Evolutionary conservation across 2,888 invertebrate species (phyloP).

Genomic region (Schrankia costaestrigalis): DNA sequence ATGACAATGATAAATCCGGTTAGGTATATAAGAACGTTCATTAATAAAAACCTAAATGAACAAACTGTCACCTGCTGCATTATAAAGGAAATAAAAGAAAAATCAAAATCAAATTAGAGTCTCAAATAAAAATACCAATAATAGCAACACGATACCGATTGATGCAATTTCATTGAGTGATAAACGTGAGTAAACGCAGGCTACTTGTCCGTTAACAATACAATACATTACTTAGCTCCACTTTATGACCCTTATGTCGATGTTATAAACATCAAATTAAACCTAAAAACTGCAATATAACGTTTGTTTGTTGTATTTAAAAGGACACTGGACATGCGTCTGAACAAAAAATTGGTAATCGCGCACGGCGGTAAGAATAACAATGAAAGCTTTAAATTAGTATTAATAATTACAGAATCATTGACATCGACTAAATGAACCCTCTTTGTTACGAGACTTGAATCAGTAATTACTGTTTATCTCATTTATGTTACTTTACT

Average conservation of each 20-base stretch:
- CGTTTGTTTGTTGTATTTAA: conserved; percentile 43
- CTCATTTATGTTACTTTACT: too few relatives aligned
- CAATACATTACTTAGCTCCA: conserved; percentile 36
- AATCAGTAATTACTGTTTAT: conserved; percentile 54
- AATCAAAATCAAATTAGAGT: conserved; percentile 58
- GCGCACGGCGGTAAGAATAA: conserved; percentile 59
- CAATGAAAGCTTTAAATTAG: conserved; percentile 74
- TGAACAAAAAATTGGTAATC: conserved; percentile 65
- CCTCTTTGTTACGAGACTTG: conserved; percentile 53
- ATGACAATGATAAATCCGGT: conserved; percentile 10
- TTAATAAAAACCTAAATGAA: conserved; percentile 37
- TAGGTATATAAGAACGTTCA: conserved; percentile 15
- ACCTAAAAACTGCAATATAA: conserved; percentile 29
- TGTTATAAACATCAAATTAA: conserved; percentile 44
- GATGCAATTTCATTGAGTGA: conserved; percentile 75
- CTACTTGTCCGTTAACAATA: conserved; percentile 55
- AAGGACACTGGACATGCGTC: conserved; percentile 58
- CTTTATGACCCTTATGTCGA: conserved; percentile 42
- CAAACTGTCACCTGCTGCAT: conserved; percentile 55
- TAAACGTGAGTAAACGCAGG: conserved; percentile 74
- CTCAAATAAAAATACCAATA: conserved; percentile 70
- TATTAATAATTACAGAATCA: conserved; percentile 73
- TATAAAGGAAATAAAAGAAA: conserved; percentile 51
- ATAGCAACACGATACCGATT: conserved; percentile 70
- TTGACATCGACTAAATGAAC: conserved; percentile 64